Evolutionary conservation across 2,888 invertebrate genomes (phyloP).

Genomic region (Aleiodes testaceus): DNA sequence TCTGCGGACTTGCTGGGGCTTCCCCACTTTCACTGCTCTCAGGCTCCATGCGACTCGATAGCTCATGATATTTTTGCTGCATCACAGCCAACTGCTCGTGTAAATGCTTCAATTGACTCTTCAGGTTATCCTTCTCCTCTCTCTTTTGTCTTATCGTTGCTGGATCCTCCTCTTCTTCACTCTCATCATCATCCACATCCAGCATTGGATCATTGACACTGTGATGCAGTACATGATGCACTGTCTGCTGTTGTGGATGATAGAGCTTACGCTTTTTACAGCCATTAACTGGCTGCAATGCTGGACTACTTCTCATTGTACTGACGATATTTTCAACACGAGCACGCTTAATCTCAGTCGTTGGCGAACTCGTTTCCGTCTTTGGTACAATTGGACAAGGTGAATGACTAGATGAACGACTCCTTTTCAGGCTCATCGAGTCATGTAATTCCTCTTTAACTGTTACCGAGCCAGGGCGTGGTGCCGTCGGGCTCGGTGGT

Average conservation of each 20-base stretch:
- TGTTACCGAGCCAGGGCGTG: constrained; percentile 69
- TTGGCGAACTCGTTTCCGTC: constrained; percentile 72
- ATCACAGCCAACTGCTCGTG: constrained; percentile 92
- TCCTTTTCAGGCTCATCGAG: constrained; percentile 65
- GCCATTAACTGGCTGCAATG: constrained; percentile 85
- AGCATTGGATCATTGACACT: constrained; percentile 76
- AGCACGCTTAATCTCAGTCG: constrained; percentile 90
- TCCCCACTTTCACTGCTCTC: constrained; percentile 76
- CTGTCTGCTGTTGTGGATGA: constrained; percentile 94
- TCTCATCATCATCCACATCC: constrained; percentile 82
- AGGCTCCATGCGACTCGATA: constrained; percentile 82
- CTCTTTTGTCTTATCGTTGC: constrained; percentile 88
- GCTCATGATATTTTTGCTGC: constrained; percentile 91
- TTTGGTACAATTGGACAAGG: constrained; percentile 69
- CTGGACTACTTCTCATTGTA: constrained; percentile 92
- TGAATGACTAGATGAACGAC: constrained; percentile 65
- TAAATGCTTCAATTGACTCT: constrained; percentile 89
- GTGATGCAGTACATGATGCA: constrained; percentile 76
- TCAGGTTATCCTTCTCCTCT: constrained; percentile 89
- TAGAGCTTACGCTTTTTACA: constrained; percentile 97
- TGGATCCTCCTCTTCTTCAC: constrained; percentile 84
- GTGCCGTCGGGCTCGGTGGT: constrained; percentile 68
- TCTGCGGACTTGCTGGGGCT: constrained; percentile 71
- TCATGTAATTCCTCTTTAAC: constrained; percentile 70
- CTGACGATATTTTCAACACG: constrained; percentile 96